Evolutionary conservation across 2,888 invertebrate species (phyloP).

Genomic region (Idaea straminata): DNA sequence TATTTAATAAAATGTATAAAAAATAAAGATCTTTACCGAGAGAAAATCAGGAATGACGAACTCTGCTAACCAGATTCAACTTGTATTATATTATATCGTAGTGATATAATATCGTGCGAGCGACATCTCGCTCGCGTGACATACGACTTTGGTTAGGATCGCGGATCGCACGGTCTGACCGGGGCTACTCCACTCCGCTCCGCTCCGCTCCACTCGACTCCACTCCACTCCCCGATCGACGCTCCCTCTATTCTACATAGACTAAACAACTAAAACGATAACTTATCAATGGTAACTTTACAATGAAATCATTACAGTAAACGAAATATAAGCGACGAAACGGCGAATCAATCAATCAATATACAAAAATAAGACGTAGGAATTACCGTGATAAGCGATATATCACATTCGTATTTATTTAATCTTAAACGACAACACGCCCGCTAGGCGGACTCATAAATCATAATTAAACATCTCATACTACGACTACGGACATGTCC

Average conservation of each 20-base stretch:
- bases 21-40: conserved; percentile 76
- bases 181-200: conserved; percentile 8
- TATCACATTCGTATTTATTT: conserved; percentile 69
- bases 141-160: conserved; percentile 54
- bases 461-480: conserved; percentile 41
- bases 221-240: conserved; percentile 9
- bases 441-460: conserved; percentile 47
- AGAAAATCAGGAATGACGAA: conserved; percentile 70
- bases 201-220: conserved; percentile 26
- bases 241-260: conserved; percentile 18
- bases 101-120: conserved; percentile 14
- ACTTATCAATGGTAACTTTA: conserved; percentile 79
- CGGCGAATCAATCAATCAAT: conserved; percentile 43
- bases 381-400: conserved; percentile 70
- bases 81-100: conserved; percentile 19
- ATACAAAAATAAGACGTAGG: conserved; percentile 75
- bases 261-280: conserved; percentile 57
- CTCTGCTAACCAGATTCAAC: conserved; percentile 46
- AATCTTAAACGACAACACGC: conserved; percentile 51
- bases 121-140: conserved; percentile 15
- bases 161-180: conserved; percentile 33
- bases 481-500: conserved; percentile 22
- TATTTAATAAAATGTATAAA: conserved; percentile 66
- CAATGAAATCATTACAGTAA: conserved; percentile 62
- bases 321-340: conserved; percentile 34